Percentiles rank a stretch among this genome's conserved stretches.
These are phyloP conservation scores for Chlorops oryzae DNA, from an alignment of 1,140 invertebrate genomes.

Conservation along the genomic window DNA sequence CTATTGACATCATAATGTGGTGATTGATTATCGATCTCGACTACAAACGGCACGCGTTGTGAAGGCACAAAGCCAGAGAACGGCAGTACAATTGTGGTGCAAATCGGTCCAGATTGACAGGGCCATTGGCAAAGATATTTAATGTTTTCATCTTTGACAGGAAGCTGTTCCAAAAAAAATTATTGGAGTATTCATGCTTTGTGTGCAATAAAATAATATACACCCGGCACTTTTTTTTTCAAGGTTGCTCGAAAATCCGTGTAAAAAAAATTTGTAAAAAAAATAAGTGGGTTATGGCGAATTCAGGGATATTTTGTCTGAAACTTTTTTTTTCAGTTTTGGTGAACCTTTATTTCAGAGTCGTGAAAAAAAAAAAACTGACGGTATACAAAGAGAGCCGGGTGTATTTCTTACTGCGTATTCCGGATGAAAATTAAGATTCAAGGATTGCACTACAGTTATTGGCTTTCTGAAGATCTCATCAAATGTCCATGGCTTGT, in stretches of 20 bases:
- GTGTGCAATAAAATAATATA: background rate
- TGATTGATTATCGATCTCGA: slow-evolving; percentile 43
- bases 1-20: slow-evolving; percentile 39
- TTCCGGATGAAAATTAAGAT: slow-evolving; percentile 59
- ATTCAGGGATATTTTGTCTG: too few relatives aligned
- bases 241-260: too few relatives aligned
- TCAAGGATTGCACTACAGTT: slow-evolving; percentile 63
- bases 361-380: too few relatives aligned
- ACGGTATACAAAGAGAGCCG: too few relatives aligned
- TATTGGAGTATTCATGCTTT: too few relatives aligned
- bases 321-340: too few relatives aligned
- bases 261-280: too few relatives aligned
- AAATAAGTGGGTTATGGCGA: too few relatives aligned
- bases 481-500: slow-evolving; percentile 72
- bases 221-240: background rate
- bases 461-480: slow-evolving; percentile 65
- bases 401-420: slow-evolving; percentile 29
- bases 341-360: too few relatives aligned
- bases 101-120: slow-evolving; percentile 39
- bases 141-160: slow-evolving; percentile 38
- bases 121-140: slow-evolving; percentile 46
- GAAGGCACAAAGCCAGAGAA: slow-evolving; percentile 37
- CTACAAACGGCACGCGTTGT: slow-evolving; percentile 34
- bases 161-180: slow-evolving; percentile 25
- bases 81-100: slow-evolving; percentile 28